Conservation (phyloP, 2,113 vertebrate genomes). For the Danionella cerebrum region DNA sequence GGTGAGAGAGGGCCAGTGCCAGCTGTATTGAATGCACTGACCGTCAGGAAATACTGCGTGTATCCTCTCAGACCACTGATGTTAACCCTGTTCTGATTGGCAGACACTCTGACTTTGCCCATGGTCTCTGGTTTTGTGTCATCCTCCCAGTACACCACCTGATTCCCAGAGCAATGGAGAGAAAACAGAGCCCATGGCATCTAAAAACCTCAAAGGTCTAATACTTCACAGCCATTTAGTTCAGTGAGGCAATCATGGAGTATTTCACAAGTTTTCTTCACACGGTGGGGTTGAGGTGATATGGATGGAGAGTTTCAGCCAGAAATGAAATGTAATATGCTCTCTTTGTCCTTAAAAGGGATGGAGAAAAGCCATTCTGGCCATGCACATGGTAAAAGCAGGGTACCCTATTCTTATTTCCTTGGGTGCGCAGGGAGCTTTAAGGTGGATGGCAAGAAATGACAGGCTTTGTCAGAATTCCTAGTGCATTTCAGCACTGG, state of each 20-base stretch:
- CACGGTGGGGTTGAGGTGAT: not conserved
- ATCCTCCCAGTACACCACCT: slow-evolving; percentile 89
- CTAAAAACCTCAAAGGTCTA: not conserved
- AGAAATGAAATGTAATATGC: not conserved
- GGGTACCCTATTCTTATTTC: slow-evolving; percentile 9
- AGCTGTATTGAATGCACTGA: slow-evolving; percentile 89
- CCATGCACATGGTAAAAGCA: not conserved
- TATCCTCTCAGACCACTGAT: slow-evolving; percentile 77
- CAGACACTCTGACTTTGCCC: slow-evolving; percentile 75
- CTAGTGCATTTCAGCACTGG: slow-evolving; percentile 20
- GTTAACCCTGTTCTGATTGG: slow-evolving; percentile 76
- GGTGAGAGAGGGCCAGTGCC: slow-evolving; percentile 82
- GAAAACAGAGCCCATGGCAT: not conserved
- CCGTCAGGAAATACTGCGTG: slow-evolving; percentile 76
- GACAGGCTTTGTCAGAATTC: slow-evolving; percentile 46
- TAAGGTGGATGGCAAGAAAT: slow-evolving; percentile 46
- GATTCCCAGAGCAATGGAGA: slow-evolving; percentile 17
- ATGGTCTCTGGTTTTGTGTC: slow-evolving; percentile 81
- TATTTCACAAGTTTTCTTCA: not conserved
- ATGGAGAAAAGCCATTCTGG: not conserved
- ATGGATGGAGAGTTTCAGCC: not conserved
- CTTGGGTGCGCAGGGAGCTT: slow-evolving; percentile 26
- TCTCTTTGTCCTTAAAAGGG: not conserved
- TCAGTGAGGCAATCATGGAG: not conserved
- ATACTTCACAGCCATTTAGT: not conserved